phyloP scores from a whole-genome alignment of 2,113 vertebrate species.

The Anoura caudifer region DNA sequence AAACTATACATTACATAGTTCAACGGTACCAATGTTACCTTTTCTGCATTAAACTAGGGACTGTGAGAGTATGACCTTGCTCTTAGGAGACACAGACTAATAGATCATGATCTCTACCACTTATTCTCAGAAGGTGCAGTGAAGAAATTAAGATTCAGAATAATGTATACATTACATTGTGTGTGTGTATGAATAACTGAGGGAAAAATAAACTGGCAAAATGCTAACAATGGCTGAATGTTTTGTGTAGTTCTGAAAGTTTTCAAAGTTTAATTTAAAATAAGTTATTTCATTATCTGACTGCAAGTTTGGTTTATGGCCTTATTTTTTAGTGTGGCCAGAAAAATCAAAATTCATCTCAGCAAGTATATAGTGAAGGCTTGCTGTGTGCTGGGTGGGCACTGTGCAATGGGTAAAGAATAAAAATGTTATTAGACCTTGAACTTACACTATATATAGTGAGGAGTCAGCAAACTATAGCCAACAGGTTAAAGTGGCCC shows the following conservation, averaged over 20 bases:
- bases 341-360: background rate
- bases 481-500: background rate
- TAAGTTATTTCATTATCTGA: slow-evolving; percentile 7
- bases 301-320: background rate
- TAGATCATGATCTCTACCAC: background rate
- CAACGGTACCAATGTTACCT: background rate
- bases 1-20: background rate
- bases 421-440: background rate
- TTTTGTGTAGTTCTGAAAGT: background rate
- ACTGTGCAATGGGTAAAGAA: background rate
- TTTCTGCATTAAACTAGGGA: background rate
- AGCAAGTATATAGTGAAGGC: background rate
- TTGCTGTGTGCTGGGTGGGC: background rate
- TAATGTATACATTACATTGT: background rate
- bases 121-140: background rate
- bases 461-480: background rate
- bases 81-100: background rate
- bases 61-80: background rate
- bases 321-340: background rate
- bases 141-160: background rate
- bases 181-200: background rate
- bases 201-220: background rate
- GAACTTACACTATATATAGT: background rate
- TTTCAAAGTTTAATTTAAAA: slow-evolving; percentile 29
- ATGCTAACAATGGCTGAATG: background rate